Base-by-base conservation (phyloP, 2,888 invertebrate genomes). In the Stenolophus ochropezus region DNA sequence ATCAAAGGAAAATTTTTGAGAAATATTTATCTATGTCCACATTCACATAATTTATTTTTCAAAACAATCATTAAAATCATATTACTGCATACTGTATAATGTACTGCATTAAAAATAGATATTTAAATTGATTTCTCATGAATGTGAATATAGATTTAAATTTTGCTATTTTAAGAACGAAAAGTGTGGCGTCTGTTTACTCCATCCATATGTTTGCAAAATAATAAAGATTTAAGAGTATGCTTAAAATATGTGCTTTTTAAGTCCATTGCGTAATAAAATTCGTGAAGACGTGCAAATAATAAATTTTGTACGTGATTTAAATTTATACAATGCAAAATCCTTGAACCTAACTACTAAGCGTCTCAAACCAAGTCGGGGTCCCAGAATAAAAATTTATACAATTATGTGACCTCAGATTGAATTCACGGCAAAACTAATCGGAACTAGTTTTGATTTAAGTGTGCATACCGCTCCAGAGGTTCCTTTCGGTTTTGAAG, bases 401-500 rank as follows among this genome's bases (percentile, higher is more conserved):
- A 65, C 25, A 65, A 27, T 65, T 1, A 21, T 56, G 56, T 56
- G 27, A 69, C 69, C 27, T 73, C 51, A 49, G 47, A 73, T 73
- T 47, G 8, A 73, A 73, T 49, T 51, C 6, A 23, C 42, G 65
- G 18, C 33, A 25, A 61, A 61, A 16, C 23, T 4, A 61, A 61
- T 25, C 27, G 33, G n/a, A 69, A 69, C 27, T 69, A 33, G 65
- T 69, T 69, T 69, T 69, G 14, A 69, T 27, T 69, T 69, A 33
- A 61, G 25, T 11, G 18, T 73, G 90, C 95, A 94, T 93, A 96
- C 96, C 94, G 95, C 95, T 90, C 95, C 95, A 51, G 95, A 94
- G 87, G 94, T 94, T 90, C 97, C 97, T 76, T 97, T 97, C 76
- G 97, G 97, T 90, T 98, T 98, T 23, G 98, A 98, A 73, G 99